These are phyloP conservation scores for Orchesella cincta DNA, from an alignment of 1,140 invertebrate genomes.

Conservation along the genomic window DNA sequence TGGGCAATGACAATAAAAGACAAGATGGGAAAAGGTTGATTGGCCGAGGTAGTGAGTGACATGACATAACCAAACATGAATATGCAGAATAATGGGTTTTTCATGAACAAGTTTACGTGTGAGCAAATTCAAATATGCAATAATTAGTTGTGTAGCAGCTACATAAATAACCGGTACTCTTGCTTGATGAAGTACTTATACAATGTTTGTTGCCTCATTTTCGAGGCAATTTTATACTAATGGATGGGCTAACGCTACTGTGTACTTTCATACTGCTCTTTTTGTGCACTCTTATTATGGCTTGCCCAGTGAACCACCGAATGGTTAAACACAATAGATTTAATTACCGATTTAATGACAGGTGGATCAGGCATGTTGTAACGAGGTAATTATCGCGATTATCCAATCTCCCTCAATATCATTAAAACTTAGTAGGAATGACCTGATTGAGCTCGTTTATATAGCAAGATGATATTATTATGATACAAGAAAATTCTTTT, in stretches of 20 bases:
- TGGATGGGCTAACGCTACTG: background rate
- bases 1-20: conserved; percentile 13
- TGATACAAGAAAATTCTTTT: too few relatives aligned
- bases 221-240: conserved; percentile 18
- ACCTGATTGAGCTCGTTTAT: too few relatives aligned
- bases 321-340: conserved; percentile 4
- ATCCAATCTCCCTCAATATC: too few relatives aligned
- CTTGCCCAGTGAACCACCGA: background rate
- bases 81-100: conserved; percentile 2
- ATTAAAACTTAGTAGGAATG: too few relatives aligned
- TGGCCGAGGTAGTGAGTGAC: background rate
- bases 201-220: conserved; percentile 26
- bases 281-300: background rate
- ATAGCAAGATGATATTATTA: too few relatives aligned
- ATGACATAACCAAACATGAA: conserved; percentile 12
- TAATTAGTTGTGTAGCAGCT: background rate
- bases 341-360: conserved; percentile 23
- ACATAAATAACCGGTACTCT: background rate
- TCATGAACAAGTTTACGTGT: conserved; percentile 8
- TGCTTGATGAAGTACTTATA: background rate
- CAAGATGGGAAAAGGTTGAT: conserved; percentile 16
- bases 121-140: background rate
- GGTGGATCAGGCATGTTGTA: too few relatives aligned
- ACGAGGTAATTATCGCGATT: too few relatives aligned
- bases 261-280: conserved; percentile 3